Percentiles rank a stretch among this genome's conserved stretches.
Conservation (phyloP, 2,113 vertebrate species). For the Psilopsiagon aymara region DNA sequence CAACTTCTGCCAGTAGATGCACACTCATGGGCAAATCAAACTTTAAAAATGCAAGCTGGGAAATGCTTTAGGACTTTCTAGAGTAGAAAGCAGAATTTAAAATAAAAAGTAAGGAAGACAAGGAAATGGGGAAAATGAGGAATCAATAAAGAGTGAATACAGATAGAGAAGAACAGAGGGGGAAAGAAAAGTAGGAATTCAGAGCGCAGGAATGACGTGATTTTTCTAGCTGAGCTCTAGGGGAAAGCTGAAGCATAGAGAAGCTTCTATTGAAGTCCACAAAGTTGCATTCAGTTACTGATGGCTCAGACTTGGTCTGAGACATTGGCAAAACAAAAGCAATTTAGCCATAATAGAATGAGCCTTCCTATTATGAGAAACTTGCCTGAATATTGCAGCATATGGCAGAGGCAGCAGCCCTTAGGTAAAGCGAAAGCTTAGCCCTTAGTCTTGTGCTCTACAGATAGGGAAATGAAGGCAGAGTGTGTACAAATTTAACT, state of each 20-base stretch:
- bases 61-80: slow-evolving; percentile 37
- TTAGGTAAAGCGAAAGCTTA: neutral
- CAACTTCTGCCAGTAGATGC: slow-evolving; percentile 3
- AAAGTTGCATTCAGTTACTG: neutral
- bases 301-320: neutral
- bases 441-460: neutral
- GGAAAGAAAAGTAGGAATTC: neutral
- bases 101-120: neutral
- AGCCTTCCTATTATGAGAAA: neutral
- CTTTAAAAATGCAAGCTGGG: slow-evolving; percentile 6
- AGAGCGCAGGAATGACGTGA: neutral
- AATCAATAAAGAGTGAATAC: neutral
- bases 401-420: neutral
- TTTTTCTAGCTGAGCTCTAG: neutral
- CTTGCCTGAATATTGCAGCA: neutral
- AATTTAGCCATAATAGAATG: neutral
- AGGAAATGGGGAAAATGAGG: neutral
- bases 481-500: neutral
- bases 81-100: slow-evolving; percentile 14
- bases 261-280: neutral
- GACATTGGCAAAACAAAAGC: neutral
- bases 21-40: neutral
- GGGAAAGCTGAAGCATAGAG: neutral
- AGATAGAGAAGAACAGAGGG: neutral
- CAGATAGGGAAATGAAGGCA: neutral